Evolutionary conservation across 2,113 vertebrate species (phyloP).

Genomic region (Pipa parva): DNA sequence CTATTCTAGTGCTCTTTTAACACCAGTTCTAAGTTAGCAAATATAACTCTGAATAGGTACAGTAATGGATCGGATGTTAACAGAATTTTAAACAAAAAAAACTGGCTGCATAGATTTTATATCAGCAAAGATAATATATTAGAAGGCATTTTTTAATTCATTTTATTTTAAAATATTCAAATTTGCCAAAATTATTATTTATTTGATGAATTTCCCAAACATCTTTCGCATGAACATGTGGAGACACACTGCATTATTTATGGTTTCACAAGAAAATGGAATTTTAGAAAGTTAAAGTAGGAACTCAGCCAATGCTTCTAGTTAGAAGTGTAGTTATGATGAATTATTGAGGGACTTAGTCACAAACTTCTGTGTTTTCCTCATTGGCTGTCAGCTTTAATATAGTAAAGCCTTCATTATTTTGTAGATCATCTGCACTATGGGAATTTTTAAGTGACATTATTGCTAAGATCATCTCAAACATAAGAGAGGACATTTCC

Average conservation of each 20-base stretch:
- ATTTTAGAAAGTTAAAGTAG: conserved; percentile 25
- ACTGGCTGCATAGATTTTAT: not conserved
- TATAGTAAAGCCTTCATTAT: not conserved
- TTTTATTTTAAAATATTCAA: conserved; percentile 2
- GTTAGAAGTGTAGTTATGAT: conserved; percentile 6
- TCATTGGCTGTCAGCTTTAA: not conserved
- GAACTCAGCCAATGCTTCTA: conserved; percentile 18
- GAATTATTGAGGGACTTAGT: conserved; percentile 28
- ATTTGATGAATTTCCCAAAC: not conserved
- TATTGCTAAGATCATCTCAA: not conserved
- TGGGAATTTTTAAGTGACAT: not conserved
- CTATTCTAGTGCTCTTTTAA: too few relatives aligned
- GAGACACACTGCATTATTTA: conserved; percentile 33
- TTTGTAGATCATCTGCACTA: not conserved
- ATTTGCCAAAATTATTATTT: conserved; percentile 23
- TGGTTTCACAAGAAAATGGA: conserved; percentile 30
- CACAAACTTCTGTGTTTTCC: conserved; percentile 29
- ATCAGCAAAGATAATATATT: too few relatives aligned
- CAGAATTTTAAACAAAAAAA: not conserved
- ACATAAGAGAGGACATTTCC: not conserved
- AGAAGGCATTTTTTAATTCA: too few relatives aligned
- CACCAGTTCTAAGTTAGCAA: too few relatives aligned
- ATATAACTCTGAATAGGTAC: too few relatives aligned
- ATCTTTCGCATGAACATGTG: conserved; percentile 1
- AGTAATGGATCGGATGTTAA: too few relatives aligned